phyloP scores from a whole-genome alignment of 2,113 vertebrate species.

The Australoheros scitulus region DNA sequence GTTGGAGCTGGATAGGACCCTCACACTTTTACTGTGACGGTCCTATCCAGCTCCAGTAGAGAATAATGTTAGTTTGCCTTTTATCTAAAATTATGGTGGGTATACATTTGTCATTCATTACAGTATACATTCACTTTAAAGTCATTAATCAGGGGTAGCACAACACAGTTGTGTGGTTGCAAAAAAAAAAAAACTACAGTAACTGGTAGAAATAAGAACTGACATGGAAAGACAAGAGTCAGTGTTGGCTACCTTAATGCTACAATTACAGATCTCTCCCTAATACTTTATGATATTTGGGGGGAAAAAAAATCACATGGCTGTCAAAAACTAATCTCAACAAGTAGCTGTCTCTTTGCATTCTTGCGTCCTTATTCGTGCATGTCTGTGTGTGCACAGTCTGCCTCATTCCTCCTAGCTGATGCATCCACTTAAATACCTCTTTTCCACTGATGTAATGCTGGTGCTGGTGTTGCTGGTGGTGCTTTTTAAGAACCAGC shows the following conservation, averaged over 20 bases:
- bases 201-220: background rate
- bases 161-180: background rate
- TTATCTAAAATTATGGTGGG: background rate
- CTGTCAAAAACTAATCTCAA: background rate
- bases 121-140: background rate
- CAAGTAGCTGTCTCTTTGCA: background rate
- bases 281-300: constrained; percentile 6
- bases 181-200: background rate
- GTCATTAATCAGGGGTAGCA: background rate
- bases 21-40: background rate
- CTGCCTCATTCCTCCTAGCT: background rate
- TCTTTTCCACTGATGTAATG: constrained; percentile 2
- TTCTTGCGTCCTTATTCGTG: background rate
- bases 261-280: background rate
- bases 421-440: background rate
- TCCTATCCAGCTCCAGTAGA: background rate
- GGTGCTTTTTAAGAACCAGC: background rate
- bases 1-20: background rate
- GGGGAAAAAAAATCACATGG: background rate
- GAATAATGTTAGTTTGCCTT: background rate
- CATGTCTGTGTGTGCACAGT: background rate
- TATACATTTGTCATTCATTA: background rate
- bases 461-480: background rate
- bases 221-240: background rate
- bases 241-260: background rate